These are phyloP conservation scores for Aricia artaxerxes DNA, from an alignment of 2,888 invertebrate species.

Conservation along the genomic window DNA sequence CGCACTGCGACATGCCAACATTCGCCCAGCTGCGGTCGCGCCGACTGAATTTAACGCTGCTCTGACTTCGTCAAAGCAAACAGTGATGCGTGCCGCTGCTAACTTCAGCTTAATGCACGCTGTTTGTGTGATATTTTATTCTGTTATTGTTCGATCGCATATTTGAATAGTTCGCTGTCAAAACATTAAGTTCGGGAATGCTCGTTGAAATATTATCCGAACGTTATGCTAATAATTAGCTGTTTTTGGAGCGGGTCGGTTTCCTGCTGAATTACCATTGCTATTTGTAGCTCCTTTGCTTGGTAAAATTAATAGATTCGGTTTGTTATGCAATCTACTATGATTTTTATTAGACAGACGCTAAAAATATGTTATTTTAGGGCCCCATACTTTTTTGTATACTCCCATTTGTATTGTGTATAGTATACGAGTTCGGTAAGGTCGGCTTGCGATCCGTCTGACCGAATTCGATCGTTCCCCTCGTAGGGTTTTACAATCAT, in stretches of 20 bases:
- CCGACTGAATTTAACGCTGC: slow-evolving; percentile 54
- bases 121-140: slow-evolving; percentile 50
- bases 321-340: too few relatives aligned
- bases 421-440: too few relatives aligned
- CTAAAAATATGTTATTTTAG: too few relatives aligned
- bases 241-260: neutral
- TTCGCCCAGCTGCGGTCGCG: slow-evolving; percentile 52
- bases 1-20: slow-evolving; percentile 61
- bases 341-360: too few relatives aligned
- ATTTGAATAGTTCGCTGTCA: slow-evolving; percentile 28
- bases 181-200: slow-evolving; percentile 29
- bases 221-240: slow-evolving; percentile 1
- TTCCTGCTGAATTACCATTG: neutral
- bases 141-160: slow-evolving; percentile 43
- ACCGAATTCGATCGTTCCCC: too few relatives aligned
- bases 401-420: too few relatives aligned
- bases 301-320: neutral
- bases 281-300: neutral
- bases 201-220: neutral
- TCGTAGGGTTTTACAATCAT: too few relatives aligned
- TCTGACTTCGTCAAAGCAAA: slow-evolving; percentile 66
- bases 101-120: slow-evolving; percentile 50
- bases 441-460: too few relatives aligned
- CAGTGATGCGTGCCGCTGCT: slow-evolving; percentile 54
- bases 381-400: too few relatives aligned